Conservation (phyloP, 2,888 invertebrate genomes). For the Pyrochroa serraticornis region DNA sequence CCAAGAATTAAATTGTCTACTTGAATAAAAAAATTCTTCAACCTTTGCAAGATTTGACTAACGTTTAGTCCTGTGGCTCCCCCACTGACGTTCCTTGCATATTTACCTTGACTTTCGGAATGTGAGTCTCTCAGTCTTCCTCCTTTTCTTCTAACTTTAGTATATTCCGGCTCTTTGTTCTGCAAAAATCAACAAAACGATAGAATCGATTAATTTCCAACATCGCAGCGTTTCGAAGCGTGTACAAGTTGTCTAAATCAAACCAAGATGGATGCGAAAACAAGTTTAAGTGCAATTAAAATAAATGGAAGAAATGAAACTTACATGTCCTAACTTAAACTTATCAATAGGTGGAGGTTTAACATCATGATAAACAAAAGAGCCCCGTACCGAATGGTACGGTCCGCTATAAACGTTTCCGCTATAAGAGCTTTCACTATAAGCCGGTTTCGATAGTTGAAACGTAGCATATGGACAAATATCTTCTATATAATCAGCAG, state of each 20-base stretch:
- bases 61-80: no score
- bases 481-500: conserved; percentile 86
- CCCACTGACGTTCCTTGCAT: no score
- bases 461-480: conserved; percentile 93
- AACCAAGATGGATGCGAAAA: conserved; percentile 7
- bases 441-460: conserved; percentile 80
- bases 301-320: conserved; percentile 46
- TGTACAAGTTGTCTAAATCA: conserved; percentile 15
- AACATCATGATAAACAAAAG: conserved; percentile 89
- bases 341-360: conserved; percentile 77
- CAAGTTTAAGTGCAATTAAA: conserved; percentile 14
- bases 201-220: neutral
- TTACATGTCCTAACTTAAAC: conserved; percentile 75
- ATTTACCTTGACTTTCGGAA: conserved; percentile 81
- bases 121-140: conserved; percentile 78
- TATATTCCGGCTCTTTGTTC: conserved; percentile 83
- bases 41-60: no score
- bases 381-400: conserved; percentile 83
- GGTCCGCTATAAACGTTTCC: conserved; percentile 87
- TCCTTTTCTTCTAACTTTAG: conserved; percentile 83
- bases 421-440: conserved; percentile 90
- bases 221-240: neutral
- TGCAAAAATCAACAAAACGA: conserved; percentile 51
- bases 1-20: no score
- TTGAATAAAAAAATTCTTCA: no score